Evolutionary conservation across 2,797 vertebrate genomes (phyloP), one percentile per base, ranked within the genome.

Genomic region (Pipistrellus nathusii): DNA sequence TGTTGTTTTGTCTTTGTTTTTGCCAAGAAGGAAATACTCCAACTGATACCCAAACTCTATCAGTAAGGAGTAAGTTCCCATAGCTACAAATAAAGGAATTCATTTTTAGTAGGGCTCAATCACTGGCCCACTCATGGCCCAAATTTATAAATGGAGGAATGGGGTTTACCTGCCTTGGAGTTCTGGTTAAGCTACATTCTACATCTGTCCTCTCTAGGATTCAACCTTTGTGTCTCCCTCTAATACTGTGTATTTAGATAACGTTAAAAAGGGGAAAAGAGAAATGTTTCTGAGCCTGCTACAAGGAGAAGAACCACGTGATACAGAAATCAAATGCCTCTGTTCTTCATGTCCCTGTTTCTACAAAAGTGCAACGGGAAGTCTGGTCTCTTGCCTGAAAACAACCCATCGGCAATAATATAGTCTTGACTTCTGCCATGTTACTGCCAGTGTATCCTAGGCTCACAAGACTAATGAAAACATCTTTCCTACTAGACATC

Each of bases 11-110:
- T 21, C 21, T 55, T 23, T 55, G 53, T 55, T 55, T 88, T 86
- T 69, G 81, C 77, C 93, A 87, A 27, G 53, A 76, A 90, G 41
- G 72, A 88, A 53, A 91, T 25, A 86, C n/a, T 93, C 20, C 57
- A 41, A 73, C 35, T 53, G 86, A 90, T 11, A 69, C 23, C 44
- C 20, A 76, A 64, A 9, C 35, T 86, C 53, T 91, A 18, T 12
- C 81, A 73, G 18, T 25, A 87, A 62, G 35, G 27, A 80, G 64
- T 32, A 78, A 80, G 86, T 41, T 73, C 51, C 15, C n/a, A 32
- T 4, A 72, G 57, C 21, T 80, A 82, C 78, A 93, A 64, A 72
- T 20, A 78, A 83, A 94, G 44, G 17, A 48, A 32, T 73, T 78
- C 38, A 38, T 89, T 59, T 35, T 84, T 15, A 38, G 41, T 32